Percentiles rank a stretch among this genome's conserved stretches.
phyloP scores from a whole-genome alignment of 2,888 invertebrate genomes.

The Erannis defoliaria region DNA sequence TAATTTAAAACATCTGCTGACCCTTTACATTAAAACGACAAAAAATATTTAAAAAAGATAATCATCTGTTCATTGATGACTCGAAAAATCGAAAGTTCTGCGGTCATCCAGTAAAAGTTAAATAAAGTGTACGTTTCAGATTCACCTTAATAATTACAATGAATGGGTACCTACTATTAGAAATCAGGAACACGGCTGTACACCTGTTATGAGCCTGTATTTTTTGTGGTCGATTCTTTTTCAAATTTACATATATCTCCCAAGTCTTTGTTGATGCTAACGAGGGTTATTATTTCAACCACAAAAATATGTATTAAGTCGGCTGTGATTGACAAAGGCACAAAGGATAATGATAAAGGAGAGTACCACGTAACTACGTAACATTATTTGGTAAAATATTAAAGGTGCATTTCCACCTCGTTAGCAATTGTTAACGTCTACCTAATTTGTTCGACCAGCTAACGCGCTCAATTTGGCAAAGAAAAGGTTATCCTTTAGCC shows the following conservation, averaged over 20 bases:
- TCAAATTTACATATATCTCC: constrained; percentile 82
- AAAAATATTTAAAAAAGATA: constrained; percentile 34
- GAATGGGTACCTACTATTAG: constrained; percentile 74
- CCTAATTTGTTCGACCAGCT: constrained; percentile 65
- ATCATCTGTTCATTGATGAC: constrained; percentile 44
- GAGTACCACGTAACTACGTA: constrained; percentile 52
- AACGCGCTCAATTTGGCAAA: constrained; percentile 54
- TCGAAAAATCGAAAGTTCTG: constrained; percentile 73
- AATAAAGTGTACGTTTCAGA: constrained; percentile 63
- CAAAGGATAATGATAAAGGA: constrained; percentile 60
- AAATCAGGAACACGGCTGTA: constrained; percentile 79
- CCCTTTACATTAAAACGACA: constrained; percentile 19
- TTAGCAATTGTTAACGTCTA: constrained; percentile 72
- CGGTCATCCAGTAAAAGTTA: constrained; percentile 63
- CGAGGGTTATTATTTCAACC: constrained; percentile 83
- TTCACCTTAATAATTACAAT: constrained; percentile 68
- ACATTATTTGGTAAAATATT: constrained; percentile 59
- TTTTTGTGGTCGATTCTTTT: constrained; percentile 78
- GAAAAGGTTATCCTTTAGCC: constrained; percentile 22
- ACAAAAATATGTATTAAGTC: constrained; percentile 77
- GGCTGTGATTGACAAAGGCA: constrained; percentile 78
- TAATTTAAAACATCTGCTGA: constrained; percentile 37
- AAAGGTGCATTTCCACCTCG: constrained; percentile 71
- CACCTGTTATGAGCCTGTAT: constrained; percentile 79
- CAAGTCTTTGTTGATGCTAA: constrained; percentile 76